phyloP scores from a whole-genome alignment of 2,113 vertebrate species.

The Taxidea taxus region DNA sequence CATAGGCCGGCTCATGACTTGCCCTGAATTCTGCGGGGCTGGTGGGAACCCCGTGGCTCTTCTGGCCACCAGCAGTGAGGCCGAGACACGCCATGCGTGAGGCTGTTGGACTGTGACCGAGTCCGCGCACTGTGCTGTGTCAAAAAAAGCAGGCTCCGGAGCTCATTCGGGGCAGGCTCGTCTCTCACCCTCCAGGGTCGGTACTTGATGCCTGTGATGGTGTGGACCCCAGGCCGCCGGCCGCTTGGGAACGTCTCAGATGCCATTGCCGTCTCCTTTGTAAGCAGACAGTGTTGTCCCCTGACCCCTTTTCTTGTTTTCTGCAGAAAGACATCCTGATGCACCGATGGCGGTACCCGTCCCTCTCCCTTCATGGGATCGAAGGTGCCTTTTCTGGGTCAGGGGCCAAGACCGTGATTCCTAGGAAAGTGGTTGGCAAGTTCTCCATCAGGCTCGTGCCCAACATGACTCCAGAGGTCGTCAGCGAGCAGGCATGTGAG shows the following conservation, averaged over 20 bases:
- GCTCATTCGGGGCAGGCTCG: too few relatives aligned
- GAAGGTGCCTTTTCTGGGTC: constrained; percentile 94
- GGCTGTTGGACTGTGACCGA: rapidly evolving
- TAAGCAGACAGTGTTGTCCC: rapidly evolving
- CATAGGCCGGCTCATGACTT: rapidly evolving
- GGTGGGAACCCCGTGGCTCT: not conserved
- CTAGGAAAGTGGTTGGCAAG: constrained; percentile 95
- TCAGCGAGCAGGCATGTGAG: constrained; percentile 87
- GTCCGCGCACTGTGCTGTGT: not conserved
- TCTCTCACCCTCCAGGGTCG: not conserved
- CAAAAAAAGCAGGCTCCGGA: rapidly evolving
- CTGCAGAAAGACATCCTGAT: constrained; percentile 91
- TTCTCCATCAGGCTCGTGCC: constrained; percentile 97
- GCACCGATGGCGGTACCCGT: constrained; percentile 97
- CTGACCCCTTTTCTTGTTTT: not conserved
- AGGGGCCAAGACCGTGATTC: constrained; percentile 96
- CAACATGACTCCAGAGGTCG: constrained; percentile 92
- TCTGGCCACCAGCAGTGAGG: rapidly evolving
- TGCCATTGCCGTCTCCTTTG: rapidly evolving
- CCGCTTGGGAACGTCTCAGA: rapidly evolving
- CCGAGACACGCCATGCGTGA: rapidly evolving
- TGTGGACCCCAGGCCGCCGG: rapidly evolving
- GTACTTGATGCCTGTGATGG: not conserved
- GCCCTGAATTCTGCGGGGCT: not conserved
- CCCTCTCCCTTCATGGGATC: constrained; percentile 98